A percentile compares a stretch with the other conserved stretches of the same genome.
phyloP scores from a whole-genome alignment of 1,140 invertebrate species.

The Pantala flavescens region DNA sequence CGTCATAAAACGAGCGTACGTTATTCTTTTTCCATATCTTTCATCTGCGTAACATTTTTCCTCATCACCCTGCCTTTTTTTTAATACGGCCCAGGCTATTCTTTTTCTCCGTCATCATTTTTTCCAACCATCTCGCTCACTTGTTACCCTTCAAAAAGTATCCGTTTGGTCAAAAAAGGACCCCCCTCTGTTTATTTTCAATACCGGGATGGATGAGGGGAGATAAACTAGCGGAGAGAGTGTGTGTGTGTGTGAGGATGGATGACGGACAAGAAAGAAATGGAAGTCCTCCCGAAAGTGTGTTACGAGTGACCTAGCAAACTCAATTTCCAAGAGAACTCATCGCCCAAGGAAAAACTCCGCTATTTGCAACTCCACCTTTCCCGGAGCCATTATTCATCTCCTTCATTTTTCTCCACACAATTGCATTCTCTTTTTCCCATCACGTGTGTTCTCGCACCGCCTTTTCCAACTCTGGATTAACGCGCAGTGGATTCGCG shows the following conservation, averaged over 20 bases:
- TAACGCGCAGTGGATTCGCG: too few relatives aligned
- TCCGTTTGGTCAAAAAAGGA: too few relatives aligned
- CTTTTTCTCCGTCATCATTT: too few relatives aligned
- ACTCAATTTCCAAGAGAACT: neutral
- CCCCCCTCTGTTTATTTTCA: neutral
- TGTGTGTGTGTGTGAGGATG: neutral
- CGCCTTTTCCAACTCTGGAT: neutral
- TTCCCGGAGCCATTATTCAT: neutral
- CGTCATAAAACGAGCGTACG: too few relatives aligned
- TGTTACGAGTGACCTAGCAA: slow-evolving; percentile 5
- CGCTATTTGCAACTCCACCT: neutral
- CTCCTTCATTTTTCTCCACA: neutral
- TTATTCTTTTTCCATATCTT: too few relatives aligned
- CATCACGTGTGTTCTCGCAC: neutral
- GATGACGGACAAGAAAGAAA: neutral
- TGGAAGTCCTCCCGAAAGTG: neutral
- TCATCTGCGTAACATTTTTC: too few relatives aligned
- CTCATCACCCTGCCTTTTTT: too few relatives aligned
- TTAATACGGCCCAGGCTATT: too few relatives aligned
- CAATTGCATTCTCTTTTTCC: neutral
- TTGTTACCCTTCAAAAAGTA: too few relatives aligned
- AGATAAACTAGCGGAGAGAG: neutral
- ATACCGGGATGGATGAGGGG: neutral
- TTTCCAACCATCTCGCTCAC: too few relatives aligned
- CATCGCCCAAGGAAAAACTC: neutral